phyloP scores from a whole-genome alignment of 1,140 invertebrate species.

The Micrasema minimum region DNA sequence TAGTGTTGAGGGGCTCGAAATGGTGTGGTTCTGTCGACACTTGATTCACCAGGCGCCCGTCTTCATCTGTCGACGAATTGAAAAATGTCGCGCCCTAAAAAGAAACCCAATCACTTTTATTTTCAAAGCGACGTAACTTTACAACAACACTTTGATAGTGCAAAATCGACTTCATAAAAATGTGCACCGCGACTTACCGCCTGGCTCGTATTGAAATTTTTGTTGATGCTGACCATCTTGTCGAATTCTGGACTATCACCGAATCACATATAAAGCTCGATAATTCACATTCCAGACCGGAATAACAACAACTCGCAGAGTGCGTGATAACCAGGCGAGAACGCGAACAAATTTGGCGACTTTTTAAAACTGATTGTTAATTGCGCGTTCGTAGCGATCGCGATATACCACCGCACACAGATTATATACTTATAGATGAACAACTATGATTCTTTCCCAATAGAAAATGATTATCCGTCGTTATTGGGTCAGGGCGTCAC shows the following conservation, averaged over 20 bases:
- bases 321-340: slow-evolving; percentile 30
- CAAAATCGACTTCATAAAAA: not conserved
- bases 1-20: slow-evolving; percentile 67
- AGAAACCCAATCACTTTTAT: slow-evolving; percentile 38
- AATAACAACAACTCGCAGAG: slow-evolving; percentile 27
- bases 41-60: slow-evolving; percentile 67
- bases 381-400: slow-evolving; percentile 15
- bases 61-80: slow-evolving; percentile 57
- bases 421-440: no score
- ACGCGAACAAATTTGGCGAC: slow-evolving; percentile 12
- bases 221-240: slow-evolving; percentile 52
- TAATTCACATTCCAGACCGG: slow-evolving; percentile 27
- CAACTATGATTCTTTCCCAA: no score
- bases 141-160: not conserved
- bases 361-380: slow-evolving; percentile 18
- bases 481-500: no score
- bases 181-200: slow-evolving; percentile 33
- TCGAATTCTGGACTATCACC: slow-evolving; percentile 11
- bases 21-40: slow-evolving; percentile 65
- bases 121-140: slow-evolving; percentile 29
- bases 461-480: no score
- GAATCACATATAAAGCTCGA: slow-evolving; percentile 24
- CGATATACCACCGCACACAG: no score
- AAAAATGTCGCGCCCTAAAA: slow-evolving; percentile 69
- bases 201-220: slow-evolving; percentile 47